Evolutionary conservation across 2,888 invertebrate genomes (phyloP).

Genomic region (Pristionchus mayeri): DNA sequence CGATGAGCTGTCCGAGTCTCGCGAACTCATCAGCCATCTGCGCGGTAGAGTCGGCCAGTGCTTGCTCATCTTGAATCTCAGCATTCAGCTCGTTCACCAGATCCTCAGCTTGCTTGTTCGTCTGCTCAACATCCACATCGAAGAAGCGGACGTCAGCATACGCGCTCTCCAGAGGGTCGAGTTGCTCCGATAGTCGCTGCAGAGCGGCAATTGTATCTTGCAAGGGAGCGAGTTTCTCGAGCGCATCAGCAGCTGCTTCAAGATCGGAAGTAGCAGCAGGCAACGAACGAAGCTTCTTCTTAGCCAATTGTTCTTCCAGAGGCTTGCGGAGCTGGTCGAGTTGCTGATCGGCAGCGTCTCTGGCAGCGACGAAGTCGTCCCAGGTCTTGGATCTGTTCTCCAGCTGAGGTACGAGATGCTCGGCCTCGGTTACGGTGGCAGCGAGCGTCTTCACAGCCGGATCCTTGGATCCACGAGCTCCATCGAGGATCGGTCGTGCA

Average conservation of each 20-base stretch:
- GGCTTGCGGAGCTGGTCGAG: constrained; percentile 58
- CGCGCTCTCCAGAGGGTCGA: constrained; percentile 62
- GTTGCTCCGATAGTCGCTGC: constrained; percentile 54
- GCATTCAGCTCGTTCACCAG: constrained; percentile 55
- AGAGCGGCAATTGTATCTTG: constrained; percentile 56
- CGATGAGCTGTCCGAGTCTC: constrained; percentile 47
- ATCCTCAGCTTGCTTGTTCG: constrained; percentile 63
- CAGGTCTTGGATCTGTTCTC: constrained; percentile 58
- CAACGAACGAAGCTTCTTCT: constrained; percentile 19
- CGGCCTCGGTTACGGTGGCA: constrained; percentile 35
- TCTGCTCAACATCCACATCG: constrained; percentile 67
- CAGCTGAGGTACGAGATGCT: constrained; percentile 54
- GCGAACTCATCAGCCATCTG: constrained; percentile 59
- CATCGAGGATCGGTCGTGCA: constrained; percentile 52
- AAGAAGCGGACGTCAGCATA: constrained; percentile 68
- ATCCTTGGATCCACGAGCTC: constrained; percentile 31
- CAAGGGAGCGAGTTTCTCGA: constrained; percentile 53
- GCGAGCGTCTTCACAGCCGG: constrained; percentile 39
- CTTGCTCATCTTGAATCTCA: constrained; percentile 60
- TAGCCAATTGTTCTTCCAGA: constrained; percentile 46
- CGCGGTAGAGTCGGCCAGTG: constrained; percentile 58
- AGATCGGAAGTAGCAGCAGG: constrained; percentile 35
- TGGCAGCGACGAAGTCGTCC: constrained; percentile 61
- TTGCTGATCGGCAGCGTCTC: constrained; percentile 61
- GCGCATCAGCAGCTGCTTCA: background rate